These are phyloP conservation scores for Ganaspis brasiliensis DNA, from an alignment of 2,888 invertebrate species.

Conservation along the genomic window DNA sequence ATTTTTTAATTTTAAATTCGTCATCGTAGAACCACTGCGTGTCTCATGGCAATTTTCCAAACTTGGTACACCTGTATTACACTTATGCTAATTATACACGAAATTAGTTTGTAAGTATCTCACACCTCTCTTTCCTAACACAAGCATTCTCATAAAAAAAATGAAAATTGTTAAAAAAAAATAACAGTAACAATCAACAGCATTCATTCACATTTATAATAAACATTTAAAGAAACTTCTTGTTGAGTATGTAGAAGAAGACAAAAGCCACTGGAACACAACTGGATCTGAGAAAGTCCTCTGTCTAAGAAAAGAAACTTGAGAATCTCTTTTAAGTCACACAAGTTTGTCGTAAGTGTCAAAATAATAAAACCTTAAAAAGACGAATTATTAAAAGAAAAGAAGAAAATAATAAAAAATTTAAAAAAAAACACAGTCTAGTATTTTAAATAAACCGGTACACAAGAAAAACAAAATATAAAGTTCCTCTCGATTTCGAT, in stretches of 20 bases:
- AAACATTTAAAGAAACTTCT: conserved; percentile 6
- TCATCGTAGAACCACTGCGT: conserved; percentile 29
- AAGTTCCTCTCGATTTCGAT: too few species aligned
- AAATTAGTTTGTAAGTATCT: not conserved
- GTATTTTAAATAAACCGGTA: too few species aligned
- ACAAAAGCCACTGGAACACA: not conserved
- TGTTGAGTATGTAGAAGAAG: conserved; percentile 3
- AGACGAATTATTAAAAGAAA: too few species aligned
- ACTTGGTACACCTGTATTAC: conserved; percentile 3
- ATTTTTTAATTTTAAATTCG: conserved; percentile 16
- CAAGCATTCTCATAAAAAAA: conserved; percentile 17
- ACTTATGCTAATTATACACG: not conserved
- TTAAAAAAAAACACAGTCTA: too few species aligned
- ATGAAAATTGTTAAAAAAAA: not conserved
- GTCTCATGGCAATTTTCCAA: conserved; percentile 26
- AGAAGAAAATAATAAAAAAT: too few species aligned
- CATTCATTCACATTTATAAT: conserved; percentile 16
- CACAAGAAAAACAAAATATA: too few species aligned
- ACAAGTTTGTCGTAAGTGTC: not conserved
- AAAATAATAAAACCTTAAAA: not conserved
- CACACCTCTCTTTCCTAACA: conserved; percentile 10
- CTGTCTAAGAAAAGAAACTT: not conserved
- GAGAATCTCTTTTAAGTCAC: not conserved
- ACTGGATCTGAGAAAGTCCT: conserved; percentile 15
- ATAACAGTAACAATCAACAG: not conserved